These are phyloP conservation scores for Pan paniscus DNA, from an alignment of 2,113 vertebrate genomes.

Conservation along the genomic window DNA sequence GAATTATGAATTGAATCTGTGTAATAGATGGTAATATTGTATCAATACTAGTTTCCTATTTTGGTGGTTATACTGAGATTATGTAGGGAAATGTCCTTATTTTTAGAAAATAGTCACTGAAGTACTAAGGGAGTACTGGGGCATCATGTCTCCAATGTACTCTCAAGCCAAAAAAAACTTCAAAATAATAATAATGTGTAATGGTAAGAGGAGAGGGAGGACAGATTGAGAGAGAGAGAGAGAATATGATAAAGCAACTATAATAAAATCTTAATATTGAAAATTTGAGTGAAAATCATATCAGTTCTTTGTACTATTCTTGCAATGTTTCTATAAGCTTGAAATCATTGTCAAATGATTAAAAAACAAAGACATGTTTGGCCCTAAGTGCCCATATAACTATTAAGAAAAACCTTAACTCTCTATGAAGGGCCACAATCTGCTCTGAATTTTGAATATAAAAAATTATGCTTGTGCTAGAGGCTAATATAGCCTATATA, in stretches of 20 bases:
- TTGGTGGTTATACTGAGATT: background rate
- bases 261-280: background rate
- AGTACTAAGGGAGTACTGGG: background rate
- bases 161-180: background rate
- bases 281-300: background rate
- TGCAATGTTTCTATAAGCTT: background rate
- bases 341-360: background rate
- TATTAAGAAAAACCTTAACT: background rate
- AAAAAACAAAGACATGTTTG: background rate
- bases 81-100: background rate
- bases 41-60: background rate
- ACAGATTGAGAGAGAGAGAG: too few relatives aligned
- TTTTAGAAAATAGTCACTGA: background rate
- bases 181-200: background rate
- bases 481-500: background rate
- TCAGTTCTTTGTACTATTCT: background rate
- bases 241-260: background rate
- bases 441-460: background rate
- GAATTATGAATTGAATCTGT: background rate
- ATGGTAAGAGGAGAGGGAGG: background rate
- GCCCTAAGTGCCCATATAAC: background rate
- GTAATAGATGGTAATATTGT: accelerated
- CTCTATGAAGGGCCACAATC: background rate
- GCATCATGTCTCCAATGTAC: background rate
- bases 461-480: background rate